Base-by-base conservation (phyloP, 2,888 invertebrate species). In the Aporophyla nigra region DNA sequence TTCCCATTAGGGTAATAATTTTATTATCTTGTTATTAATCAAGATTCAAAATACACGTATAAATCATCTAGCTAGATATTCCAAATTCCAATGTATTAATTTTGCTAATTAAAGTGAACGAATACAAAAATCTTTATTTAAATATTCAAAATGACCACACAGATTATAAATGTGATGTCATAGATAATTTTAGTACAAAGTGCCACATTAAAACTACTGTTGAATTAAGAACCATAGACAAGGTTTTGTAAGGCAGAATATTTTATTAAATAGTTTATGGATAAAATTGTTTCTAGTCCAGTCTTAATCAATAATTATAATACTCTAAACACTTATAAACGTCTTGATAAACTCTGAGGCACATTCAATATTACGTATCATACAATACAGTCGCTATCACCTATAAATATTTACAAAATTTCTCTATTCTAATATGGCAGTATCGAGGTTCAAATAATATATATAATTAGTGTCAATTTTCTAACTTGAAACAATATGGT, bases 311-410 rank as follows among this genome's bases (percentile, higher is more conserved):
- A 87, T 91, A 90, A 85, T 90, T 88, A 87, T 89, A 87, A 89
- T 91, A 89, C 82, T 92, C 89, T 90, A 91, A 89, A 87, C 83
- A 92, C 92, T 91, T 93, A 94, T 94, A 95, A 95, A 95, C 93
- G 93, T 95, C 92, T 94, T 93, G 91, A 94, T 95, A 95, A 95
- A 95, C 93, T 95, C 93, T 93, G 95, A 96, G 96, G 96, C 96
- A 96, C 96, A 94, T 96, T 94, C 92, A 95, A 94, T 94, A 94
- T 96, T 88, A 95, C 94, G 95, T 95, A 95, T 93, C 59, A 90
- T 91, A 93, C 90, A 93, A 85, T 92, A 81, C 76, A 84, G 51
- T 85, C 74, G 76, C 86, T 87, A 88, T 87, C 82, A 87, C 83
- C 86, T 90, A 91, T 90, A 89, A 89, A 81, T 87, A 91, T 86